phyloP scores from a whole-genome alignment of 2,113 vertebrate species.

The Pseudolaguvia tuberculata region DNA sequence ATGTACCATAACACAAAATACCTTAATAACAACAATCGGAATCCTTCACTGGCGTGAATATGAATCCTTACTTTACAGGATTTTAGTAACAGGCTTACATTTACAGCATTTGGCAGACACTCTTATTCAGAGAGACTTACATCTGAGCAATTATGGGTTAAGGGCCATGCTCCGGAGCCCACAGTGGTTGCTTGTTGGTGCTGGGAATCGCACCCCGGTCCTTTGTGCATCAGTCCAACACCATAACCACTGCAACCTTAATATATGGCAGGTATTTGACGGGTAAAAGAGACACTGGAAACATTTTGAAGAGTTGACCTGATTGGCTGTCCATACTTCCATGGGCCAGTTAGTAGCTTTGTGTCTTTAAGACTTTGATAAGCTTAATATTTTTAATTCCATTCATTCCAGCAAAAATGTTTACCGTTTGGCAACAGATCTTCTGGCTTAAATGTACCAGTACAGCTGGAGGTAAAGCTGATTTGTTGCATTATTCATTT shows the following conservation, averaged over 20 bases:
- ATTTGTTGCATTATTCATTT: conserved; percentile 12
- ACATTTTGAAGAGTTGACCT: background rate
- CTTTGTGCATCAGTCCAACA: no score
- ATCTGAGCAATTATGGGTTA: no score
- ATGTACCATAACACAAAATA: background rate
- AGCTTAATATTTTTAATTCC: background rate
- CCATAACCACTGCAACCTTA: no score
- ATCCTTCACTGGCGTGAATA: background rate
- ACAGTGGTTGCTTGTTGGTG: no score
- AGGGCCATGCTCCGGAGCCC: no score
- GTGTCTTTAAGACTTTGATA: background rate
- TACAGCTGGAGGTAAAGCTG: background rate
- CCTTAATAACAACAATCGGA: background rate
- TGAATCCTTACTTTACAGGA: no score
- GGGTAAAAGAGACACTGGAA: no score
- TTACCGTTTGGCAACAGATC: background rate
- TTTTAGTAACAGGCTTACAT: no score
- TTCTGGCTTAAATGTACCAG: background rate
- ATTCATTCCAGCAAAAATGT: background rate
- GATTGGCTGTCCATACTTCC: background rate
- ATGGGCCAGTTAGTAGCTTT: background rate
- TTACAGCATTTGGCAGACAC: no score
- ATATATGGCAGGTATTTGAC: no score
- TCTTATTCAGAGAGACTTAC: no score
- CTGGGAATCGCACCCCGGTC: no score